These are phyloP conservation scores for Zophobas morio DNA, from an alignment of 1,140 invertebrate genomes.

Conservation along the genomic window DNA sequence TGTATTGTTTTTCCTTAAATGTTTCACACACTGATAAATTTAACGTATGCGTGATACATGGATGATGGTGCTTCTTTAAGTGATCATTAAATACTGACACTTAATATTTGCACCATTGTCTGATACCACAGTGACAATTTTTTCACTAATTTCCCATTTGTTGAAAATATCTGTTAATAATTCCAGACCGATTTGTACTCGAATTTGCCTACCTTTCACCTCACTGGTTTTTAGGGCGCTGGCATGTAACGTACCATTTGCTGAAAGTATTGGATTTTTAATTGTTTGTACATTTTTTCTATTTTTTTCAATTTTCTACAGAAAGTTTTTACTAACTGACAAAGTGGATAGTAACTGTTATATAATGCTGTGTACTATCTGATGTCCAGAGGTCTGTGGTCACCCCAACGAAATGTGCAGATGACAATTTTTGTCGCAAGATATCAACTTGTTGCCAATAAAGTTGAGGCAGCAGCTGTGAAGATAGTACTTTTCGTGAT, in stretches of 20 bases:
- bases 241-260: conserved; percentile 28
- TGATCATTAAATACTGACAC: conserved; percentile 22
- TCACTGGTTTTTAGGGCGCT: conserved; percentile 41
- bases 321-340: background rate
- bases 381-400: conserved; percentile 30
- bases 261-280: background rate
- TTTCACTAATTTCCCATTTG: conserved; percentile 38
- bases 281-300: background rate
- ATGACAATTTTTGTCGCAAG: background rate
- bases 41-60: conserved; percentile 67
- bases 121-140: conserved; percentile 47
- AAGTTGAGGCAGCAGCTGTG: conserved; percentile 3
- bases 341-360: conserved; percentile 27
- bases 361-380: conserved; percentile 24
- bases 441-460: conserved; percentile 25
- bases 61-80: conserved; percentile 62
- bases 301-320: background rate
- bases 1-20: conserved; percentile 19
- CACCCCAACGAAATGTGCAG: conserved; percentile 28
- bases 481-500: conserved; percentile 3
- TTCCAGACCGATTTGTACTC: conserved; percentile 14
- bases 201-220: conserved; percentile 30
- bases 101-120: conserved; percentile 46
- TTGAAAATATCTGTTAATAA: conserved; percentile 44
- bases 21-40: conserved; percentile 45